Conservation (phyloP, 2,797 vertebrate genomes). For the Decapterus maruadsi region DNA sequence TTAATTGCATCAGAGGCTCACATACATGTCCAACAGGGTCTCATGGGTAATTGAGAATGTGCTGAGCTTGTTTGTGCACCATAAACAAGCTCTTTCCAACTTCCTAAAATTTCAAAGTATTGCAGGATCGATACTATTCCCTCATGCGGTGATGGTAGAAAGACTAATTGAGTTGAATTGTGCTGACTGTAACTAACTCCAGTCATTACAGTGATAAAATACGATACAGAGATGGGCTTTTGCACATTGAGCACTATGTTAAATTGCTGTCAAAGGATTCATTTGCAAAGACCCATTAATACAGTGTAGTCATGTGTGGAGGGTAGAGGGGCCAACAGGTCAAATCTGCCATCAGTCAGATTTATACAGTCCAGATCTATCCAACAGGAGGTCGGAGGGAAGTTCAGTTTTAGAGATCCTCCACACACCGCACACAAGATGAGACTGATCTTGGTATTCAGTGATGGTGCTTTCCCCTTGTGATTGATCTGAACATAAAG, state of each 20-base stretch:
- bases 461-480: background rate
- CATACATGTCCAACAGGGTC: background rate
- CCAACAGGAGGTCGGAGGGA: too few species aligned
- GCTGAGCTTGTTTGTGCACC: slow-evolving; percentile 16
- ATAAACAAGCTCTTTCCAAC: slow-evolving; percentile 29
- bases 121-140: slow-evolving; percentile 50
- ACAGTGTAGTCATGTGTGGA: background rate
- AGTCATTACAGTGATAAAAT: slow-evolving; percentile 48
- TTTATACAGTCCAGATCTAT: background rate
- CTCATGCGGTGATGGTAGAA: slow-evolving; percentile 4
- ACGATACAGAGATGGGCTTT: background rate
- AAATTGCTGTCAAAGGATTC: slow-evolving; percentile 43
- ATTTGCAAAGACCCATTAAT: slow-evolving; percentile 15
- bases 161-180: slow-evolving; percentile 57
- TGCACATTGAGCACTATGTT: slow-evolving; percentile 14
- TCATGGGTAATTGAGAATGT: slow-evolving; percentile 42
- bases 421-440: background rate
- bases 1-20: slow-evolving; percentile 1
- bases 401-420: background rate
- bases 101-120: slow-evolving; percentile 20
- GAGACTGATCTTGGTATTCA: background rate
- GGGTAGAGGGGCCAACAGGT: background rate
- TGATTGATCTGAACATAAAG: background rate
- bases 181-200: slow-evolving; percentile 59
- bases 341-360: slow-evolving; percentile 4